A percentile compares a stretch with the other conserved stretches of the same genome.
Evolutionary conservation across 2,797 vertebrate species (phyloP).

Genomic region (Amblyopsis hoosieri): DNA sequence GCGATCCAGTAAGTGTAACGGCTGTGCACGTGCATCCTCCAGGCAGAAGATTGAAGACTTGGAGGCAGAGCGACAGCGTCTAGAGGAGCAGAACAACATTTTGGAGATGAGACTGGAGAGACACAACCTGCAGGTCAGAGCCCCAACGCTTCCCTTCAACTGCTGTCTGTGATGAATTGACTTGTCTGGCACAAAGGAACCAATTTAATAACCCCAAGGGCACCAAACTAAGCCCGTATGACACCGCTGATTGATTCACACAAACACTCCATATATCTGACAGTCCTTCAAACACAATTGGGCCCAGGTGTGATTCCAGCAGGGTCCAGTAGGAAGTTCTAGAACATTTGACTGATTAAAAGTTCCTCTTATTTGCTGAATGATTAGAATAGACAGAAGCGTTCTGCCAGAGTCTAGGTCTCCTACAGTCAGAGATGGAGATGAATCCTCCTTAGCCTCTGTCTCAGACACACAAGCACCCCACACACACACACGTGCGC

Average conservation of each 20-base stretch:
- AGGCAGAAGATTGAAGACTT: slow-evolving; percentile 95
- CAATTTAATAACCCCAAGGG: slow-evolving; percentile 67
- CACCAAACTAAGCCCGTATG: slow-evolving; percentile 29
- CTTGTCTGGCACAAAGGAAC: slow-evolving; percentile 61
- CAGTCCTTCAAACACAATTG: slow-evolving; percentile 57
- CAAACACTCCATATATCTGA: slow-evolving; percentile 45
- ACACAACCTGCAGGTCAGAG: slow-evolving; percentile 85
- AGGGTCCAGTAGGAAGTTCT: slow-evolving; percentile 23
- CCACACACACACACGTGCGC: background rate
- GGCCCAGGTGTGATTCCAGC: slow-evolving; percentile 58
- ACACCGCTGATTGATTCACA: slow-evolving; percentile 59
- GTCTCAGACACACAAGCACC: background rate
- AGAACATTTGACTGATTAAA: slow-evolving; percentile 39
- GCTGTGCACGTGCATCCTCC: slow-evolving; percentile 33
- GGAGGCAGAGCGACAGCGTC: slow-evolving; percentile 83
- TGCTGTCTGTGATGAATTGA: slow-evolving; percentile 59
- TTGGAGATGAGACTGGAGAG: slow-evolving; percentile 90
- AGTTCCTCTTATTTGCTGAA: slow-evolving; percentile 35
- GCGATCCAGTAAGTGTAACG: background rate
- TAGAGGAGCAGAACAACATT: slow-evolving; percentile 86
- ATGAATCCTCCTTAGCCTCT: slow-evolving; percentile 14
- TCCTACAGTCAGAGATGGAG: slow-evolving; percentile 14
- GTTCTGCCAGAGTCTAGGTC: background rate
- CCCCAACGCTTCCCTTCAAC: slow-evolving; percentile 25
- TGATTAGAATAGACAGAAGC: slow-evolving; percentile 35